Evolutionary conservation across 2,888 invertebrate species (phyloP).

Genomic region (Euphydryas editha): DNA sequence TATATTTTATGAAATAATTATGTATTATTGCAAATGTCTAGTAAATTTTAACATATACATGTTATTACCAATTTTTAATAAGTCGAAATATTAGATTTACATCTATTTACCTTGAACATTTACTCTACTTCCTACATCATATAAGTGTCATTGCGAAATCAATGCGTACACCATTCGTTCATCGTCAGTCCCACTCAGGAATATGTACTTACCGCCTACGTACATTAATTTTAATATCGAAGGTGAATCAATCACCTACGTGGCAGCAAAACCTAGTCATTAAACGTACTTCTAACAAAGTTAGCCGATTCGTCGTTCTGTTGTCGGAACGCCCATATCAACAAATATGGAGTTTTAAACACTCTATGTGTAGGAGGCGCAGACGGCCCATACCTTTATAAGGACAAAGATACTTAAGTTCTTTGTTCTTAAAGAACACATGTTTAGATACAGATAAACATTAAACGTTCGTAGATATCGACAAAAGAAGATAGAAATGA

Average conservation of each 20-base stretch:
- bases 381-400: conserved; percentile 67
- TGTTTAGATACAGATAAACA: conserved; percentile 20
- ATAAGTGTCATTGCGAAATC: conserved; percentile 40
- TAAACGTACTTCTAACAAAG: conserved; percentile 71
- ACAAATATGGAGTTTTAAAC: conserved; percentile 79
- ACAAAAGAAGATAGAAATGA: conserved; percentile 7
- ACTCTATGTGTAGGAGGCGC: conserved; percentile 68
- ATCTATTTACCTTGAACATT: conserved; percentile 4
- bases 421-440: conserved; percentile 28
- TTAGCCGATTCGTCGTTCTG: conserved; percentile 73
- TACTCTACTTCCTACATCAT: conserved; percentile 22
- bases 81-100: background rate
- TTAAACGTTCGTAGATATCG: conserved; percentile 3
- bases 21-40: too few relatives aligned
- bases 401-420: conserved; percentile 47
- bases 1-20: too few relatives aligned
- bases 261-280: conserved; percentile 66
- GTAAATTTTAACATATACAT: background rate
- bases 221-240: conserved; percentile 71
- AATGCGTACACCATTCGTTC: conserved; percentile 54
- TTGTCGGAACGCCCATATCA: conserved; percentile 71
- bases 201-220: conserved; percentile 69
- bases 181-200: conserved; percentile 47
- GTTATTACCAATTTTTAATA: background rate
- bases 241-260: conserved; percentile 80